These are phyloP conservation scores for Brachylomia viminalis DNA, from an alignment of 2,888 invertebrate species.

Conservation along the genomic window DNA sequence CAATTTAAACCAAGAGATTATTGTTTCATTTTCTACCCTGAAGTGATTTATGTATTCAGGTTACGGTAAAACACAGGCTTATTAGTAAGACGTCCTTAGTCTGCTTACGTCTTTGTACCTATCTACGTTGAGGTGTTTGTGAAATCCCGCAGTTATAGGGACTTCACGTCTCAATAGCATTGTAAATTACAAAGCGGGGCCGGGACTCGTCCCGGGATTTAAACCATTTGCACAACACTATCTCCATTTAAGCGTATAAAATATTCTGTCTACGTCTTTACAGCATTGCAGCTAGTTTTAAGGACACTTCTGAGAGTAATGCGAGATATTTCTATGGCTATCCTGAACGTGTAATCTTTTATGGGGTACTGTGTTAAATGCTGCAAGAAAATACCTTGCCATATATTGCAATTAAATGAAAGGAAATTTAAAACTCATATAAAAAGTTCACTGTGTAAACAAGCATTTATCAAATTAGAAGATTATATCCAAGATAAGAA, in stretches of 20 bases:
- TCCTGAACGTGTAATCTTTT: neutral
- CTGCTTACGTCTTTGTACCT: constrained; percentile 6
- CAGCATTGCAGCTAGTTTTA: constrained; percentile 5
- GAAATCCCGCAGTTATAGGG: constrained; percentile 36
- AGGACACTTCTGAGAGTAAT: neutral
- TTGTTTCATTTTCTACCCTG: constrained; percentile 8
- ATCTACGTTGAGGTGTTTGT: constrained; percentile 3
- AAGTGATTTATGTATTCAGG: constrained; percentile 23
- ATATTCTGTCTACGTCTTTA: constrained; percentile 37
- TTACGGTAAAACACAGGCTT: constrained; percentile 30
- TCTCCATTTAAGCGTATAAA: constrained; percentile 17
- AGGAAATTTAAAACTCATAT: no score
- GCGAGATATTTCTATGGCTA: neutral
- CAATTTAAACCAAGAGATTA: neutral
- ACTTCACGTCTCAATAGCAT: constrained; percentile 28
- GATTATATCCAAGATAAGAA: no score
- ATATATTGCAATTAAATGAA: no score
- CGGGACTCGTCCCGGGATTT: constrained; percentile 25
- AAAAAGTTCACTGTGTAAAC: no score
- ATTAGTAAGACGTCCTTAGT: constrained; percentile 9
- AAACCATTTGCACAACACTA: constrained; percentile 52
- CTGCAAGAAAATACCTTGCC: no score
- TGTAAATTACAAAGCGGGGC: constrained; percentile 23
- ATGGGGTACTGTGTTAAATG: no score
- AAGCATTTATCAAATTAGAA: no score